Evolutionary conservation across 2,888 invertebrate species (phyloP), one percentile per base, ranked within the genome.

Genomic region (Ophraella communa): DNA sequence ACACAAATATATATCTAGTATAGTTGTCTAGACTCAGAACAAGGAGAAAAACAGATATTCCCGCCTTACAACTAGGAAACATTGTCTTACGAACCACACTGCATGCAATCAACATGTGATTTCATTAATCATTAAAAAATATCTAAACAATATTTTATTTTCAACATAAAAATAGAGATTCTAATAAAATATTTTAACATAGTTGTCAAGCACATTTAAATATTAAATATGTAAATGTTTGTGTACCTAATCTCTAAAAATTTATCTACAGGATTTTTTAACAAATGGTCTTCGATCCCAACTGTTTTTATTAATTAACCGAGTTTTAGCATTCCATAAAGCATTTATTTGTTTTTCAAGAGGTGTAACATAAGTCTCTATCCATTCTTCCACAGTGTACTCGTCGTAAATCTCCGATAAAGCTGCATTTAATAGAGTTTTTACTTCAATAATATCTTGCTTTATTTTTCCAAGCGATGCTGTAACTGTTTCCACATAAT

Each of bases 361-460:
- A 55, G 83, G 80, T 62, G 77, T 75, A 24, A 83, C 68, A 67
- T 79, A 79, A 5, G 88, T 88, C 69, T 88, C 88, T 39, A 87
- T 83, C 85, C 89, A 90, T 76, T 90, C 90, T 0, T 83, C 81
- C 53, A 88, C 80, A 1, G 86, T 86, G 75, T 83, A 84, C 47
- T 84, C 81, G 76, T 89, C 88, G 75, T 85, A 89, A 44, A 87
- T 83, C 63, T 88, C 86, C 52, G 78, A 76, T 74, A 90, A 79
- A 0, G 87, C 79, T 65, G 83, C 83, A 56, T 83, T 81, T 0
- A 87, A 83, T 54, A 85, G 83, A 0, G 83, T 81, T 60, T 86
- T 84, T 27, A 85, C 80, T 1, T 84, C 81, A 71, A 84, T 79
- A 10, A 83, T 76, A 30, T 85, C 82, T 55, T 84, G 69, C 78